Base-by-base conservation (phyloP, 2,797 vertebrate species). In the Nyctibius grandis region DNA sequence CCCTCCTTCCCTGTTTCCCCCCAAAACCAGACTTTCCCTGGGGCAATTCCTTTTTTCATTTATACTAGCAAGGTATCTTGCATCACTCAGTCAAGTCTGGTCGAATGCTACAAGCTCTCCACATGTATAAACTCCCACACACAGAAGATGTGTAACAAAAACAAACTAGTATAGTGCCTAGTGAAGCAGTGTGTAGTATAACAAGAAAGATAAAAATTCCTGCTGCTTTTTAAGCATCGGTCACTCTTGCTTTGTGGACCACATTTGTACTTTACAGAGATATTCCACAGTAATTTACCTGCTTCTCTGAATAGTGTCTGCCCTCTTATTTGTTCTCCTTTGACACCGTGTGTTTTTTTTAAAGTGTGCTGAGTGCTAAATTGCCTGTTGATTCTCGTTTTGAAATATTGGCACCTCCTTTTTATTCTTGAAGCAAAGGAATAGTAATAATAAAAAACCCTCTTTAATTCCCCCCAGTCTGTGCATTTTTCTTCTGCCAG, bases 271-370 rank as follows among this genome's bases (percentile, higher is more conserved):
- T 47, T 83, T 68, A 89, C 25, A 78, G 42, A 94, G 5, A 45
- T 61, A 73, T 47, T 77, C 34, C 33, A 38, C 40, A 38, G 44
- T 78, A 84, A 84, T 34, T 70, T 73, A 28, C 14, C 80, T 3
- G 0, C 7, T 64, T 90, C 82, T 93, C 57, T 75, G 50, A 75
- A 89, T 44, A 74, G 9, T 40, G 8, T 42, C 53, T 91, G 45
- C 15, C 19, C 23, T 79, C 94, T 77, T 48, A 60, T 88, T 85
- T 91, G 17, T 54, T 79, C 15, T 76, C 7, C 19, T 94, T 82
- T 72, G 57, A 64, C 31, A 74, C 4, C 0, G 0, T 31, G 21
- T n/a, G 15, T 0, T 8, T 81, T 73, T 87, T 63, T 26, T 57
- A 51, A 8, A 18, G 13, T 80, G 13, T 77, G 21, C 70, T 68